These are phyloP conservation scores for Campylorhamphus procurvoides DNA, from an alignment of 2,113 vertebrate genomes.

Conservation along the genomic window DNA sequence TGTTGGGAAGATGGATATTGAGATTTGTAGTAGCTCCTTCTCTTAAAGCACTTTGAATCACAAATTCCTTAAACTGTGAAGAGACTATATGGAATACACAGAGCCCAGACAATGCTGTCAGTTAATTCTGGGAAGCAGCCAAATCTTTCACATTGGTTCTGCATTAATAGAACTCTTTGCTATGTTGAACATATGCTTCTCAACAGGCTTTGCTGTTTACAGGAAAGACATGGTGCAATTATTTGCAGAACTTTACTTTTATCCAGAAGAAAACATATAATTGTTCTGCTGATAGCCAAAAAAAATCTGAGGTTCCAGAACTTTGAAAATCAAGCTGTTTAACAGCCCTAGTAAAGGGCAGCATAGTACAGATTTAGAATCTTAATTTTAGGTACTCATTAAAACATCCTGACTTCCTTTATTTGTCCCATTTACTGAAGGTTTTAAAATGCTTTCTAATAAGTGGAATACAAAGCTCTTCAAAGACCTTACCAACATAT, in stretches of 20 bases:
- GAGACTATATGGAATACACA: neutral
- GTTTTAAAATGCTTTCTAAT: neutral
- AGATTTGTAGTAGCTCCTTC: slow-evolving; percentile 2
- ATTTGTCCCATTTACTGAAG: neutral
- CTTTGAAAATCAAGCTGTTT: neutral
- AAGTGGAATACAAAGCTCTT: neutral
- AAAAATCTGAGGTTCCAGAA: neutral
- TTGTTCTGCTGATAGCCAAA: neutral
- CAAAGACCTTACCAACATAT: neutral
- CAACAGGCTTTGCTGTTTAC: slow-evolving; percentile 27
- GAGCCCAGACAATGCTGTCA: slow-evolving; percentile 25
- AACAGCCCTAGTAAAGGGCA: neutral
- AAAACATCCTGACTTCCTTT: neutral
- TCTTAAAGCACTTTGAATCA: slow-evolving; percentile 17
- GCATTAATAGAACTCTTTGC: slow-evolving; percentile 13
- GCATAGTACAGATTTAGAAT: neutral
- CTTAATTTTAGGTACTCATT: neutral
- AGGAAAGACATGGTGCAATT: neutral
- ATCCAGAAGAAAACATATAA: neutral
- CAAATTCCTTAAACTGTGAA: neutral
- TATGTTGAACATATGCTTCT: slow-evolving; percentile 52
- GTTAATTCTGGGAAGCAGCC: slow-evolving; percentile 48
- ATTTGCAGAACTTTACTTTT: slow-evolving; percentile 5
- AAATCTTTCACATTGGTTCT: slow-evolving; percentile 18
- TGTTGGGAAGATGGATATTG: neutral